Evolutionary conservation across 1,140 invertebrate genomes (phyloP), one percentile per base, ranked within the genome.

Genomic region (Calliphora vicina): DNA sequence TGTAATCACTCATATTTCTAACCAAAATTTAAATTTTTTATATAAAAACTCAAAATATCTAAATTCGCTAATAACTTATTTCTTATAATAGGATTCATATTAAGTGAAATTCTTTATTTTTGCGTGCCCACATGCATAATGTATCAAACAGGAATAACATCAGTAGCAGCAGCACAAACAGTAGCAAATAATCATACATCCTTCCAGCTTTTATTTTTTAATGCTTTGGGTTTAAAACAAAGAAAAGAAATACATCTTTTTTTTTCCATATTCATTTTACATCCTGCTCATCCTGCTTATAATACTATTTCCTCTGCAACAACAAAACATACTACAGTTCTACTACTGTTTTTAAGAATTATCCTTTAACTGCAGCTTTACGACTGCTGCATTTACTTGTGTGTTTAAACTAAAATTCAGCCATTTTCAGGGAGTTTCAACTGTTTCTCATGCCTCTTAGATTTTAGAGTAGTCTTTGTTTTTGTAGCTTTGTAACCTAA

Each of bases 81-180:
- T n/a, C n/a, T n/a, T n/a, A n/a, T n/a, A n/a, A n/a, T n/a, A n/a
- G n/a, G n/a, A n/a, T n/a, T 50, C 17, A 17, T 50, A 50, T 50
- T 35, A n/a, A 50, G 12, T 50, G 5, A 67, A 67, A 67, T 67
- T 67, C 61, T 67, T 20, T 67, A 25, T 67, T n/a, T n/a, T 67
- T 67, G 61, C 61, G 61, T 67, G 61, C 61, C 61, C 61, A 67
- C 61, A 67, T 67, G 61, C 61, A 67, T 67, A 67, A 67, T 67
- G 23, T 67, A 67, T 67, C 61, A 67, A 67, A 67, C 23, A 23
- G 17, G 15, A 67, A 67, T 12, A 67, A 67, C 61, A 67, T n/a
- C 50, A 57, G n/a, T n/a, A 10, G 35, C 35, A 50, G 13, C 15
- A 50, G 13, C 12, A 50, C 4, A 50, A 13, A 50, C 15, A 50